Base-by-base conservation (phyloP, 1,140 invertebrate species). In the Saccostrea echinata region DNA sequence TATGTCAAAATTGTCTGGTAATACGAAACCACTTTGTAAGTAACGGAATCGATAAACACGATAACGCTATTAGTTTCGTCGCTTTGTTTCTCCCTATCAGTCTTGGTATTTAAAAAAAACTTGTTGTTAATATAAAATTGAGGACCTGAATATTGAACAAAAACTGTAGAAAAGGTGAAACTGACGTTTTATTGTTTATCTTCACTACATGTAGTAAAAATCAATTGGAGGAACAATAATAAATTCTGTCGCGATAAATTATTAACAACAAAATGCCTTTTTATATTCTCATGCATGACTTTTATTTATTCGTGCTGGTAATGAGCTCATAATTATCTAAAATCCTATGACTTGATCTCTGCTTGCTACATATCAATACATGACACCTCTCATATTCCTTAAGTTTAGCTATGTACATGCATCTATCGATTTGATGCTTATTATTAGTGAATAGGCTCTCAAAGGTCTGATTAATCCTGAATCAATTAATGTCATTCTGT, bases 401-500 rank as follows among this genome's bases (percentile, higher is more conserved):
- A 13, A 43, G 6, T 43, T 43, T 43, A 43, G 9, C 43, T 43
- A 8, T 43, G 43, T 43, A 43, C 43, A 43, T 43, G 43, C 9
- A 76, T 27, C 9, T 30, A 30, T 33, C 27, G 68, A 76, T 76
- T 30, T 76, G 27, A 30, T 27, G 68, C 27, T 76, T 76, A 76
- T 76, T 27, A 76, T 76, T 27, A 76, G 9, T 33, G 2, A 30
- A 76, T 43, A 43, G 43, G 43, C 43, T 43, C 43, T 43, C 43
- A 43, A 12, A 30, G 68, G 64, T 24, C 64, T 30, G 64, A 27
- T 13, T 76, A 76, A 76, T 30, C 68, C 68, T 76, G 68, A 13
- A 76, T 76, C 27, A 76, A 76, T 76, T 76, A 76, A 76, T 33
- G 68, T 30, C 24, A 76, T 76, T 76, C 27, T 30, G 12, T 12